Base-by-base conservation (phyloP, 2,797 vertebrate species). In the Acipenser ruthenus region DNA sequence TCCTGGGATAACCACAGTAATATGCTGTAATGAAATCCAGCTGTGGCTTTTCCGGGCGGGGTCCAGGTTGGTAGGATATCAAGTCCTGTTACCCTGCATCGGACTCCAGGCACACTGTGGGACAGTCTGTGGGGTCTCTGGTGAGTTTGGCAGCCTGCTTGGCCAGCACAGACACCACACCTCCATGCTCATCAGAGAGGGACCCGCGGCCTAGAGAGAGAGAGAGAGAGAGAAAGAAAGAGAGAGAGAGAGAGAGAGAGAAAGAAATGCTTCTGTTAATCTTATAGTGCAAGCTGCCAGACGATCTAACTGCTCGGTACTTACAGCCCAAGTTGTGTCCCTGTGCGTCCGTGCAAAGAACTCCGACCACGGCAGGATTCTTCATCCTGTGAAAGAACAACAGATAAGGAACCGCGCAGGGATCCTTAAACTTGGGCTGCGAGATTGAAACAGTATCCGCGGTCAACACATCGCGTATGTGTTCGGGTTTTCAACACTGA, bases 251-350 rank as follows among this genome's bases (percentile, higher is more conserved):
- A 15, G 72, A 3, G 62, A 6, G 51, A 48, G 23, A 52, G 15
- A 18, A 18, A 13, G 23, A 37, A 37, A 37, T 37, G 23, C 23
- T 37, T 37, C 23, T 2, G 8, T 23, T 13, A n/a, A 61, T 13
- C 11, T 6, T 18, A 12, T 11, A 51, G 9, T n/a, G 11, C 13
- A 47, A 48, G 37, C 52, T 58, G 13, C 7, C 12, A 59, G 15
- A 10, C 51, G n/a, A 64, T 7, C 60, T 10, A 53, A 5, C 23
- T 60, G 47, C 23, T 15, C 37, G 63, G 50, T 71, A 88, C 95
- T 94, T 87, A 98, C 96, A 97, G 70, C 94, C 95, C 79, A 98
- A 73, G 80, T 94, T 98, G 68, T 98, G 93, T 62, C 96, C 95
- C 76, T 98, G 96, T 51, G 93, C 89, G 69, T 98, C 95, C 51